Conservation (phyloP, 2,888 invertebrate genomes). For the Eilema depressum region DNA sequence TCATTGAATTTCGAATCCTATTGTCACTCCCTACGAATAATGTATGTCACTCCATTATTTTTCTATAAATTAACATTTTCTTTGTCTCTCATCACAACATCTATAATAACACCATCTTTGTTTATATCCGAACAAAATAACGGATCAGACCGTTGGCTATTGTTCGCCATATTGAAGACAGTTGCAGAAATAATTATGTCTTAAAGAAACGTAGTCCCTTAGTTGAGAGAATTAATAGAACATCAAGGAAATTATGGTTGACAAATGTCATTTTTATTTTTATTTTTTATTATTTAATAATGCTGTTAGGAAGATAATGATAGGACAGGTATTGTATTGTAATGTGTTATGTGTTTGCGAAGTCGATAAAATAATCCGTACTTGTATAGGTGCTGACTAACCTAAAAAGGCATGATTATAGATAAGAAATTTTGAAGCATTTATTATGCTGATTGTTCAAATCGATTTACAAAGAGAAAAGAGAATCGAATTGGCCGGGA, state of each 20-base stretch:
- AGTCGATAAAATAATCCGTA: too few species aligned
- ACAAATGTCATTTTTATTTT: constrained; percentile 28
- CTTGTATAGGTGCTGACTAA: too few species aligned
- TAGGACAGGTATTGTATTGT: neutral
- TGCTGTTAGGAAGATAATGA: constrained; percentile 11
- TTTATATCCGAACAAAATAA: constrained; percentile 34
- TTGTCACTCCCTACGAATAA: too few species aligned
- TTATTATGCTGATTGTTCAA: too few species aligned
- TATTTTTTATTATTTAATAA: constrained; percentile 31
- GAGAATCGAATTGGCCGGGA: too few species aligned
- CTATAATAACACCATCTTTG: constrained; percentile 21
- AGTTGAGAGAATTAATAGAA: constrained; percentile 54
- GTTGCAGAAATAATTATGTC: constrained; percentile 58
- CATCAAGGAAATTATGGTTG: constrained; percentile 20
- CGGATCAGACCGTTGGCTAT: constrained; percentile 19
- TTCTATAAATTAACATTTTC: neutral
- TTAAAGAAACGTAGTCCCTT: constrained; percentile 33
- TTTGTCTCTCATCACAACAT: neutral
- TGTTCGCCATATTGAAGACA: constrained; percentile 42
- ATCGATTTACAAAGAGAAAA: too few species aligned
- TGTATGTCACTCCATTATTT: neutral
- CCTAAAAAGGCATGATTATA: too few species aligned
- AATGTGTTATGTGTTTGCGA: neutral
- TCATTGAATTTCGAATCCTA: neutral
- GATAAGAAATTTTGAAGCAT: too few species aligned